These are phyloP conservation scores for Macaria notata DNA, from an alignment of 2,888 invertebrate genomes.

Conservation along the genomic window DNA sequence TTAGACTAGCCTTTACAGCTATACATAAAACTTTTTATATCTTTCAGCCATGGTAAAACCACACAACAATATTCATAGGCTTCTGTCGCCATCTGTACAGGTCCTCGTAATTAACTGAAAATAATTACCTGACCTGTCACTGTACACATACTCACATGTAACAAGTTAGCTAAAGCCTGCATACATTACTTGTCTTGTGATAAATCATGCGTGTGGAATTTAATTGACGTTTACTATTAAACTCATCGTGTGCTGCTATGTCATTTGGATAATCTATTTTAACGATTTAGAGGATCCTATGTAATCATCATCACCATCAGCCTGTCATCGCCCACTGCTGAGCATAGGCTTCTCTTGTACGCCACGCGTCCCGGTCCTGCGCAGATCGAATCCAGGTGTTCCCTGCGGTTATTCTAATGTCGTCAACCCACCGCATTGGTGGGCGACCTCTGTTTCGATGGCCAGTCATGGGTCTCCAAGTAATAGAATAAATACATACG, in stretches of 20 bases:
- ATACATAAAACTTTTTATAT: too few relatives aligned
- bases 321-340: background rate
- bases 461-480: too few relatives aligned
- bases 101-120: conserved; percentile 20
- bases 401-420: too few relatives aligned
- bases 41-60: too few relatives aligned
- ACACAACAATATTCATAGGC: background rate
- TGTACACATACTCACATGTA: conserved; percentile 24
- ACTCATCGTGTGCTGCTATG: conserved; percentile 4
- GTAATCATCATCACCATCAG: too few relatives aligned
- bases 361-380: too few relatives aligned
- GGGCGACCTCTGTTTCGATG: too few relatives aligned
- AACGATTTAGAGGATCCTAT: background rate
- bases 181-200: conserved; percentile 16
- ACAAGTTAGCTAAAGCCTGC: conserved; percentile 8
- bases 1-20: too few relatives aligned
- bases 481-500: too few relatives aligned
- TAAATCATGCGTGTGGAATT: conserved; percentile 26
- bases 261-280: conserved; percentile 11
- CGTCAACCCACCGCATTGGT: too few relatives aligned
- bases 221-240: conserved; percentile 26
- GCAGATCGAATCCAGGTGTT: too few relatives aligned
- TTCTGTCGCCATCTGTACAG: conserved; percentile 16
- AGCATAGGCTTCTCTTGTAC: background rate
- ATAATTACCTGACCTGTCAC: conserved; percentile 29